Base-by-base conservation (phyloP, 2,113 vertebrate species). In the Neolamprologus tretocephalus region DNA sequence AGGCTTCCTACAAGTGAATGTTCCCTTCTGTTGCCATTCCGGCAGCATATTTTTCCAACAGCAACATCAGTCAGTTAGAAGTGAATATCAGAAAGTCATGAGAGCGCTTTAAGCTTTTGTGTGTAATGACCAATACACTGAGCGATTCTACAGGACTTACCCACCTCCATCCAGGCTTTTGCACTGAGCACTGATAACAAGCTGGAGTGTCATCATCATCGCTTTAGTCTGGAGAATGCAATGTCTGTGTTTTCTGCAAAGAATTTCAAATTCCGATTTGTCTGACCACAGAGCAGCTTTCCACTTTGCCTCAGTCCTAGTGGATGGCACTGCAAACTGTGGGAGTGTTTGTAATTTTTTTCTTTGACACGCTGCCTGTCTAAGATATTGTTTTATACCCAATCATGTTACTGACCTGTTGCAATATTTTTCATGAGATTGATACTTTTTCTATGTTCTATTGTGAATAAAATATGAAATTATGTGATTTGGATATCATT, bases 391-490 rank as follows among this genome's bases (percentile, higher is more conserved):
- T 40, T 40, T 40, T 68, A 40, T 8, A 68, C 11, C 35, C 63
- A 40, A 21, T 40, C 63, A 68, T 40, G n/a, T 68, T 68, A 68
- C 35, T 40, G 63, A 68, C 3, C 63, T 21, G 63, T 9, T 68
- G 35, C 19, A 66, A 8, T 37, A 66, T 37, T 66, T 66, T 66
- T 37, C 19, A 66, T 21, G 33, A 63, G 4, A 66, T 0, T 12
- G 19, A 37, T 13, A 37, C 19, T 19, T 66, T 66, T 37, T 37
- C 61, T 66, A 19, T 33, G 31, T 1, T 66, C 19, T 66, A 13
- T 0, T 66, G 33, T 37, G 19, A 66, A 66, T 37, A 66, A 37
- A 66, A 66, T 21, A 66, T 0, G 0, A n/a, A 0, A 37, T 40
- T 23, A 9, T 68, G 35, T 40, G 63, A 68, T 68, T 68, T 40